Base-by-base conservation (phyloP, 2,113 vertebrate genomes). In the Nannobrachium achirus region DNA sequence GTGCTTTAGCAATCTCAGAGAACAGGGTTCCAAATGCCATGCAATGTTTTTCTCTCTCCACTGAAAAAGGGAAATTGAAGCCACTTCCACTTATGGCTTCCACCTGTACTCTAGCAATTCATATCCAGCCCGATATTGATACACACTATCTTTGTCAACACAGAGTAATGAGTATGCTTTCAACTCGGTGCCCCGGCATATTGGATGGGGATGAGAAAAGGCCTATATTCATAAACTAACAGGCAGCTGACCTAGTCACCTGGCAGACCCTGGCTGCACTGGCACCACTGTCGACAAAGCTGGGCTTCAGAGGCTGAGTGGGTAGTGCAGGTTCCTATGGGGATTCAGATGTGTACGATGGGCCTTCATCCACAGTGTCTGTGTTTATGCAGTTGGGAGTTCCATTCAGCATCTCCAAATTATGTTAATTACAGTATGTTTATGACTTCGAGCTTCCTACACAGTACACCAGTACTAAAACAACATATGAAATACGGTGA, bases 171-270 rank as follows among this genome's bases (percentile, higher is more conserved):
- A 33, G 20, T 50, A 41, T 8, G 3, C 25, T 40, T 62, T 70
- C 56, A 74, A 56, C 66, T 1, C 52, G 2, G 46, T 67, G 75
- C 50, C 46, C 56, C 0, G 2, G 41, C 41, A 56, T 80, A 72
- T 66, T 64, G 56, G 45, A 56, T 46, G 8, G 16, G 8, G 53
- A 40, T 52, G 70, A 48, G 39, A 11, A 62, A n/a, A 9, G 11
- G 19, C 40, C 33, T 39, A 25, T 52, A 41, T 20, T 45, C 18
- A 38, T 58, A 11, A 20, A 56, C 56, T 66, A 50, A 63, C 59
- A 56, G 62, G 56, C 69, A 53, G 53, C 53, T 68, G 74, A 64
- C 45, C 63, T 53, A 40, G 66, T 59, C 42, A 62, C 79, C 52
- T 61, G 60, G 62, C 69, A 62, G 57, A 2, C n/a, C 18, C 33